A percentile compares a stretch with the other conserved stretches of the same genome.
Evolutionary conservation across 2,888 invertebrate species (phyloP).

Genomic region (Drosophila pseudotalamancana): DNA sequence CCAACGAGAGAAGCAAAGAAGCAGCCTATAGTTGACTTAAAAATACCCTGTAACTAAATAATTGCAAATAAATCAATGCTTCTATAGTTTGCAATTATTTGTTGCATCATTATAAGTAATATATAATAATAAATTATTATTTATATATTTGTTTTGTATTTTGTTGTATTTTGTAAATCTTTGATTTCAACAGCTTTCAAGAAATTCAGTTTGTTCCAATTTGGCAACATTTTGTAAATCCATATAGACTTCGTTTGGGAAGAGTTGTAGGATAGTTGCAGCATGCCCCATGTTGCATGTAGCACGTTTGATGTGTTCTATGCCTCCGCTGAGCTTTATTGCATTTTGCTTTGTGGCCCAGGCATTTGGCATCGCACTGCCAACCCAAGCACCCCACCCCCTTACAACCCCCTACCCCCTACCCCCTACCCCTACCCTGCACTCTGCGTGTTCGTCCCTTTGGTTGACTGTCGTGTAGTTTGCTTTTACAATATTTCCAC

Average conservation of each 20-base stretch:
- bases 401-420: background rate
- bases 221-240: conserved; percentile 53
- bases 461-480: conserved; percentile 52
- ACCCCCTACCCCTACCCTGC: background rate
- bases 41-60: conserved; percentile 13
- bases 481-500: conserved; percentile 74
- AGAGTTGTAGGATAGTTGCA: conserved; percentile 24
- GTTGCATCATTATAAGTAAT: too few relatives aligned
- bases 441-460: background rate
- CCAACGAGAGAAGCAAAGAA: background rate
- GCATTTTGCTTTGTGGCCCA: conserved; percentile 48
- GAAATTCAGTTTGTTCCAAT: background rate
- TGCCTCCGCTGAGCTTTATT: conserved; percentile 58
- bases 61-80: too few relatives aligned
- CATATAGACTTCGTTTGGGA: conserved; percentile 61
- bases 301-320: conserved; percentile 23
- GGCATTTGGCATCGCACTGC: conserved; percentile 42
- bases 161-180: background rate
- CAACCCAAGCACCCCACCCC: background rate
- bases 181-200: too few relatives aligned
- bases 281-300: conserved; percentile 8
- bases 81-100: too few relatives aligned
- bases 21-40: background rate
- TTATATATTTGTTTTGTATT: background rate
- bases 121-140: too few relatives aligned